Evolutionary conservation across 2,888 invertebrate genomes (phyloP).

Genomic region (Anarsia innoxiella): DNA sequence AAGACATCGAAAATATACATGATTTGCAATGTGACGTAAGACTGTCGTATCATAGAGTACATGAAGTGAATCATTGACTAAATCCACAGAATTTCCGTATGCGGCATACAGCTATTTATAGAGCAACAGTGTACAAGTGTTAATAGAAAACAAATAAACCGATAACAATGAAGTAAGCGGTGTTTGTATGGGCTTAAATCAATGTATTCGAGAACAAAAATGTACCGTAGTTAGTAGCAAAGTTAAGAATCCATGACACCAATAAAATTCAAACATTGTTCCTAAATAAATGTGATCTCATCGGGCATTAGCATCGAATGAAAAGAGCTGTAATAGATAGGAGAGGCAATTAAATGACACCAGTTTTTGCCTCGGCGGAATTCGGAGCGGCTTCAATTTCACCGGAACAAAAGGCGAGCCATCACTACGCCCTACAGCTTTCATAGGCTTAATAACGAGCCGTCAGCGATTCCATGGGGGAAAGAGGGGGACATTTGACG

Average conservation of each 20-base stretch:
- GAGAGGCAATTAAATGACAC: constrained; percentile 18
- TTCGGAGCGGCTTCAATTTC: constrained; percentile 25
- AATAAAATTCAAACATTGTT: too few relatives aligned
- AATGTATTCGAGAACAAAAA: too few relatives aligned
- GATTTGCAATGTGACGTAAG: constrained; percentile 18
- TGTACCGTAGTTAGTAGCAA: too few relatives aligned
- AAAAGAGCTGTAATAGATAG: neutral
- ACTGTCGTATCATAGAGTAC: neutral
- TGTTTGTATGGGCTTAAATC: too few relatives aligned
- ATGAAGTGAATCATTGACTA: too few relatives aligned
- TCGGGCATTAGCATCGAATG: neutral
- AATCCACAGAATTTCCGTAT: too few relatives aligned
- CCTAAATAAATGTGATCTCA: neutral
- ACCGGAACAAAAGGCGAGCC: constrained; percentile 35
- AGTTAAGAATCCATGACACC: too few relatives aligned
- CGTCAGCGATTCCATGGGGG: constrained; percentile 26
- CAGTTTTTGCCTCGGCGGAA: constrained; percentile 15
- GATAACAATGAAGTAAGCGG: too few relatives aligned
- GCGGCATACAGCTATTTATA: too few relatives aligned
- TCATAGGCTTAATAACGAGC: constrained; percentile 37
- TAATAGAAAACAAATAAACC: too few relatives aligned
- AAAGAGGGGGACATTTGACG: constrained; percentile 21
- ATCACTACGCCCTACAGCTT: constrained; percentile 23
- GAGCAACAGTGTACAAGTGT: too few relatives aligned
- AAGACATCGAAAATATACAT: constrained; percentile 18